Evolutionary conservation across 2,113 vertebrate species (phyloP).

Genomic region (Otus sunia): DNA sequence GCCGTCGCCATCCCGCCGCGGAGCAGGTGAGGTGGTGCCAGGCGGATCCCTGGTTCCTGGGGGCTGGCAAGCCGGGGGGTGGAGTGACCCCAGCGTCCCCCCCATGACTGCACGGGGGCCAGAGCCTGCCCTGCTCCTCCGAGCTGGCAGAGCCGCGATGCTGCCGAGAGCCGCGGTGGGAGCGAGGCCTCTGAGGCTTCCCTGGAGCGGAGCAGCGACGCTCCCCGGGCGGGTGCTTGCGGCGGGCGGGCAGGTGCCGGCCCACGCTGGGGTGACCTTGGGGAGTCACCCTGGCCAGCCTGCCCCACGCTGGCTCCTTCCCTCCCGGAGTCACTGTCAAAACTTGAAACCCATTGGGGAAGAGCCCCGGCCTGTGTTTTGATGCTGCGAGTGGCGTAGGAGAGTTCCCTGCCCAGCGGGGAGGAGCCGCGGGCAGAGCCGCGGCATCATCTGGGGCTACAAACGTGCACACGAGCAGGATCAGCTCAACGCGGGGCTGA

Average conservation of each 20-base stretch:
- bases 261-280: background rate
- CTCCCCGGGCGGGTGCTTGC: background rate
- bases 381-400: conserved; percentile 38
- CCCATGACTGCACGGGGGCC: accelerated
- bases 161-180: background rate
- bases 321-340: background rate
- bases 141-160: background rate
- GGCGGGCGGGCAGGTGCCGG: background rate
- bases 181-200: background rate
- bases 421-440: conserved; percentile 57
- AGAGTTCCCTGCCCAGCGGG: conserved; percentile 54
- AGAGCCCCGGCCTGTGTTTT: conserved; percentile 11
- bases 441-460: background rate
- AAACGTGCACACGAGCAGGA: background rate
- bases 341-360: conserved; percentile 25
- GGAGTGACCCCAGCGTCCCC: background rate
- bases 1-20: accelerated
- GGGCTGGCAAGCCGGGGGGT: background rate
- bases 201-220: background rate
- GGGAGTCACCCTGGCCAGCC: conserved; percentile 7
- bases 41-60: accelerated
- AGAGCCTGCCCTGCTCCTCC: background rate
- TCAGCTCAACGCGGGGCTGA: background rate
- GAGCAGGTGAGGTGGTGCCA: background rate
- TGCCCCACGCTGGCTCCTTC: background rate